Evolutionary conservation across 2,888 invertebrate species (phyloP).

Genomic region (Norana najaformis): DNA sequence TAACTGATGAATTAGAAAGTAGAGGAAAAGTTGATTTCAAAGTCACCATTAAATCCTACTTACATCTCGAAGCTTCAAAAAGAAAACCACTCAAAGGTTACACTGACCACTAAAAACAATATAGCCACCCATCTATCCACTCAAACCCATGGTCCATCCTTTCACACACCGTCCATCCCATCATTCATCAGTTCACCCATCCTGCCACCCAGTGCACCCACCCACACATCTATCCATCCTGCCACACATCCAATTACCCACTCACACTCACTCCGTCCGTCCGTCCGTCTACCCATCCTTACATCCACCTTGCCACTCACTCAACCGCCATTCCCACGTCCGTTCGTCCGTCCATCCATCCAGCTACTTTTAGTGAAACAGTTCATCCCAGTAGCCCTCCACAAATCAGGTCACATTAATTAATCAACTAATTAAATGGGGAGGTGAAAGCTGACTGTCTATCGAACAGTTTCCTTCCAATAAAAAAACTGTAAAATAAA

Average conservation of each 20-base stretch:
- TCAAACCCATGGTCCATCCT: neutral
- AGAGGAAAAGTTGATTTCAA: neutral
- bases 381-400: too few species aligned
- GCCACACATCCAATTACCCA: neutral
- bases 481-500: neutral
- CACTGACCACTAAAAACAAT: neutral
- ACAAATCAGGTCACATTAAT: too few species aligned
- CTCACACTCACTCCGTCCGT: too few species aligned
- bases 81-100: neutral
- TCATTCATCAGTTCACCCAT: neutral
- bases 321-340: too few species aligned
- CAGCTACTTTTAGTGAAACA: too few species aligned
- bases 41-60: neutral
- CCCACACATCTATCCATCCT: neutral
- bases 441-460: too few species aligned
- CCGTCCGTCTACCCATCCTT: too few species aligned
- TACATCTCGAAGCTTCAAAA: conserved; percentile 7
- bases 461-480: neutral
- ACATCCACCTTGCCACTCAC: too few species aligned
- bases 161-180: neutral
- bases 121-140: neutral
- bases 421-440: too few species aligned
- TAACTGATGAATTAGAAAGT: too few species aligned
- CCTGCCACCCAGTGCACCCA: neutral
- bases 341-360: too few species aligned